Evolutionary conservation across 2,797 vertebrate genomes (phyloP), one percentile per base, ranked within the genome.

Genomic region (Falco columbarius): DNA sequence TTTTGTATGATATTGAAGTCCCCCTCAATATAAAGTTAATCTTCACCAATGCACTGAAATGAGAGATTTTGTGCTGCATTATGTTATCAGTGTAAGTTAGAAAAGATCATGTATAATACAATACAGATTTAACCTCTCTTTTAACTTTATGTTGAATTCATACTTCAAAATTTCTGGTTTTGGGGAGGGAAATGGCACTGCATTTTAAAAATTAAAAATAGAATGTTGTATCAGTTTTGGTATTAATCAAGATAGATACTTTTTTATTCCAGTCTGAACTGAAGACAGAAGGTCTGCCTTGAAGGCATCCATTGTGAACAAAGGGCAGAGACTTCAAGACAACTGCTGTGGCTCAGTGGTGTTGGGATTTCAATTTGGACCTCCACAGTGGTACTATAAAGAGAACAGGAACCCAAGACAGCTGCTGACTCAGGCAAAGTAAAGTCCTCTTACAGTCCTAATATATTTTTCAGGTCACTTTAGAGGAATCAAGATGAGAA

Each of bases 361-460:
- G 14, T 24, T 72, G 86, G 42, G 27, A 91, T 93, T 95, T 93
- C 38, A 90, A 55, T 87, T 86, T 90, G 47, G 55, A 92, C 15
- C 24, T 89, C 59, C 20, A 27, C 14, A n/a, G 32, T 20, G 15
- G 6, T 59, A 40, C 12, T 51, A 72, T 83, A 87, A 58, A 46
- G 42, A 62, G 29, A 89, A 63, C 3, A 62, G 51, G 29, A 55
- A 58, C 23, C 30, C 24, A 67, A 71, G 65, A 86, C 12, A 84
- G 15, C 12, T 59, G 40, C n/a, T 83, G 66, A 40, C 21, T 67
- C 36, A 55, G n/a, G 22, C 11, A 63, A 89, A 68, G 24, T 44
- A 91, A 65, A 86, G 30, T 81, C 23, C 12, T 86, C 7, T 73
- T 71, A n/a, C 5, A 55, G 13, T 61, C 12, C 51, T 82, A 21